Percentiles rank a stretch among this genome's conserved stretches.
Conservation (phyloP, 2,888 invertebrate species). For the Ophonus ardosiacus region DNA sequence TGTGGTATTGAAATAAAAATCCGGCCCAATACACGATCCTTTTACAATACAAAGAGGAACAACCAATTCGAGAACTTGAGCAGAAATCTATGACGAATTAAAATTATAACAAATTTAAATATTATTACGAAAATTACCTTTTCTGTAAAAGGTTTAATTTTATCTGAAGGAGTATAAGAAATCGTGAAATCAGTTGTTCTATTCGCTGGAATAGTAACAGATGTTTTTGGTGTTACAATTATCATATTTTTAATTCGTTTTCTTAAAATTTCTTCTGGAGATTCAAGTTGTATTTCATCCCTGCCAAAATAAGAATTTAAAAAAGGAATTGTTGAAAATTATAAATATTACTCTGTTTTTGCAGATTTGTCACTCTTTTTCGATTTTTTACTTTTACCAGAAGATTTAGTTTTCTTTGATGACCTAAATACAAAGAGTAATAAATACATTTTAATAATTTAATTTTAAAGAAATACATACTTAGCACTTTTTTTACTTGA, state of each 20-base stretch:
- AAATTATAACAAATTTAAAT: too few species aligned
- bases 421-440: background rate
- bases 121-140: constrained; percentile 68
- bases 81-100: constrained; percentile 75
- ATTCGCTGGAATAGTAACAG: constrained; percentile 70
- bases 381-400: background rate
- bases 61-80: constrained; percentile 76
- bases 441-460: background rate
- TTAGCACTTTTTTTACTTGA: background rate
- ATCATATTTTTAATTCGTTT: constrained; percentile 68
- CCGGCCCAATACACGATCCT: constrained; percentile 77
- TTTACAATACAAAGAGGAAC: constrained; percentile 77
- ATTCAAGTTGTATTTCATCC: constrained; percentile 18
- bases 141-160: constrained; percentile 72
- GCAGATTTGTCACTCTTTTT: constrained; percentile 1
- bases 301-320: background rate
- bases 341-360: background rate
- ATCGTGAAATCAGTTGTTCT: constrained; percentile 72
- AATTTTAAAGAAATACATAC: background rate
- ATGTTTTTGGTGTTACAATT: constrained; percentile 71
- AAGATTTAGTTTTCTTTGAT: background rate
- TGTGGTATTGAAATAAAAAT: constrained; percentile 76
- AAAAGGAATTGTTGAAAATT: background rate
- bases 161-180: constrained; percentile 72
- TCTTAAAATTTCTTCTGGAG: constrained; percentile 56